These are phyloP conservation scores for Tetramorium parvispinum DNA, from an alignment of 1,140 invertebrate species.

Conservation along the genomic window DNA sequence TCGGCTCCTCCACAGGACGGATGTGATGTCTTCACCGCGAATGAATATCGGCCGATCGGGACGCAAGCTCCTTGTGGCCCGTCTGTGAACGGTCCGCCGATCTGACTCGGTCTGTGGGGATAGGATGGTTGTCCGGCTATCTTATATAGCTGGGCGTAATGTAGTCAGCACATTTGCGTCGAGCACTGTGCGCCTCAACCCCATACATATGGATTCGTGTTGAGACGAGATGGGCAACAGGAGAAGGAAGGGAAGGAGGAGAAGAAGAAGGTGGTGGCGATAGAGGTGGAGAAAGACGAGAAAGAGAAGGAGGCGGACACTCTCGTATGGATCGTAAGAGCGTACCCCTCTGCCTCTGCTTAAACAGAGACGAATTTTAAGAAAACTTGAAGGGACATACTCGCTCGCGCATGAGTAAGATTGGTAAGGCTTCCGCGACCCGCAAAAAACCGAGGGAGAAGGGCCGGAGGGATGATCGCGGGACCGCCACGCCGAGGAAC, in stretches of 20 bases:
- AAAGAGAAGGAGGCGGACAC: conserved; percentile 39
- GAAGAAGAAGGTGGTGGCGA: background rate
- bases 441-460: conserved; percentile 49
- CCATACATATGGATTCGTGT: conserved; percentile 83
- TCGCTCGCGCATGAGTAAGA: conserved; percentile 30
- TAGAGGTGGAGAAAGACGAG: conserved; percentile 6
- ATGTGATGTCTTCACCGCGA: conserved; percentile 8
- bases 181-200: conserved; percentile 76
- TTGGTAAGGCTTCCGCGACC: conserved; percentile 28
- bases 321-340: conserved; percentile 32
- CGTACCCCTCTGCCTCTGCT: conserved; percentile 28
- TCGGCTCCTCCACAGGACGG: conserved; percentile 14
- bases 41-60: conserved; percentile 32
- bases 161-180: conserved; percentile 84
- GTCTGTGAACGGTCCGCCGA: conserved; percentile 81
- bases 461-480: conserved; percentile 1
- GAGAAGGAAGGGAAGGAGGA: conserved; percentile 49
- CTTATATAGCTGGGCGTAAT: conserved; percentile 84
- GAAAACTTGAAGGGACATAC: conserved; percentile 66
- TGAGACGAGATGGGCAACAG: conserved; percentile 61
- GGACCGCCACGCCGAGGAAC: background rate
- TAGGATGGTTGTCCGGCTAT: conserved; percentile 80
- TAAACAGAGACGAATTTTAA: conserved; percentile 77
- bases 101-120: conserved; percentile 83
- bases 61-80: conserved; percentile 66